phyloP scores from a whole-genome alignment of 2,113 vertebrate genomes.

The Ceyx melanurus region DNA sequence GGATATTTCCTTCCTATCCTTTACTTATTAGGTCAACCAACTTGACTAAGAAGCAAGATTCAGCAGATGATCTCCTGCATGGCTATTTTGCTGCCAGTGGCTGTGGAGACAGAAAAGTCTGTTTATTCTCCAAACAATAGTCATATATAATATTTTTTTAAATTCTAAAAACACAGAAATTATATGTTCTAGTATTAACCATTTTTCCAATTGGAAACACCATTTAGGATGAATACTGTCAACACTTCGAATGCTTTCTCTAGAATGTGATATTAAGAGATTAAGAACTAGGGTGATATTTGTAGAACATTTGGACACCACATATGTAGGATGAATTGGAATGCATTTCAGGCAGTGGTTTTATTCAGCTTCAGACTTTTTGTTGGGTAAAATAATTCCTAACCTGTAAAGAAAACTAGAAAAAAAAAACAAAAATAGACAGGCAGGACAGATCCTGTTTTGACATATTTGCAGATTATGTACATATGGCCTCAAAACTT shows the following conservation, averaged over 20 bases:
- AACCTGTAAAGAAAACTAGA: neutral
- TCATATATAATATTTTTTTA: neutral
- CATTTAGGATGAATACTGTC: neutral
- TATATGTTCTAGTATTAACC: neutral
- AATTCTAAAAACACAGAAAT: neutral
- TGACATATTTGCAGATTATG: neutral
- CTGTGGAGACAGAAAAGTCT: neutral
- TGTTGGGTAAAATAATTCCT: neutral
- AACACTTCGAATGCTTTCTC: neutral
- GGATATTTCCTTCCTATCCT: neutral
- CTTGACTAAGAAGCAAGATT: neutral
- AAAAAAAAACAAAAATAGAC: neutral
- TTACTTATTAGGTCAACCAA: neutral
- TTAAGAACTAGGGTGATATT: neutral
- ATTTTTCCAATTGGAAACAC: neutral
- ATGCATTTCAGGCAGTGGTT: neutral
- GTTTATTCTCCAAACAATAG: neutral
- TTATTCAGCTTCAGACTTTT: neutral
- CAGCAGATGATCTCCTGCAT: neutral
- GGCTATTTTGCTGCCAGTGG: neutral
- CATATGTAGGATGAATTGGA: neutral
- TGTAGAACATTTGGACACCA: neutral
- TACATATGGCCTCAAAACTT: conserved; percentile 3
- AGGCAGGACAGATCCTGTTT: conserved; percentile 18
- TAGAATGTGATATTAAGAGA: neutral